Base-by-base conservation (phyloP, 1,140 invertebrate genomes). In the Cyclina sinensis region DNA sequence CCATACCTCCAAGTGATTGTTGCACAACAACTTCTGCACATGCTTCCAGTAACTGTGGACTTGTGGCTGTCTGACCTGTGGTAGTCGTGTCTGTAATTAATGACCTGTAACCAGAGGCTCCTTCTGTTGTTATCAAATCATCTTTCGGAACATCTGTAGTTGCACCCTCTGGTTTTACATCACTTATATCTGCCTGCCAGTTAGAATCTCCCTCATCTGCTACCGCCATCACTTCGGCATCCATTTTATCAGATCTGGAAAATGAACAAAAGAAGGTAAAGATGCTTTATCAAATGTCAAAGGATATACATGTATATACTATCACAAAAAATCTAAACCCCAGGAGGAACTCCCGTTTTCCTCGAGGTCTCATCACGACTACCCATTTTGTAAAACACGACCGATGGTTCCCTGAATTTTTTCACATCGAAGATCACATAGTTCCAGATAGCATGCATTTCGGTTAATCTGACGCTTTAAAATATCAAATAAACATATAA, bases 1-100 rank as follows among this genome's bases (percentile, higher is more conserved):
- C n/a, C 54, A 16, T 39, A 85, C 82, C 82, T 39, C 57, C 84
- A 11, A 86, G 84, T n/a, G 84, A 78, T 7, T 79, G 73, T 27
- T 86, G 73, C 5, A 86, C 74, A 9, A 86, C 84, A 4, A 51
- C 84, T 27, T 86, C 84, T n/a, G 84, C 84, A 46, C 74, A 79
- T 9, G 74, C 84, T 24, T 86, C 84, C 27, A 86, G 43, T 5
- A 86, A 12, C 30, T 65, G 73, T 21, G 84, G 74, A 68, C 62
- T 86, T 27, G 84, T 79, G 14, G 82, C 30, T 14, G 43, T 37
- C 46, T 78, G 74, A 9, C 43, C 46, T 9, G 74, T 2, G 14
- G 46, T n/a, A 1, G 74, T 9, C 5, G 2, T 32, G 27, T 78
- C 74, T 16, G 43, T 21, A 18, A 78, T 35, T 27, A 78, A n/a